A percentile compares a stretch with the other conserved stretches of the same genome.
Conservation (phyloP, 2,797 vertebrate genomes). For the Hoplostethus atlanticus region DNA sequence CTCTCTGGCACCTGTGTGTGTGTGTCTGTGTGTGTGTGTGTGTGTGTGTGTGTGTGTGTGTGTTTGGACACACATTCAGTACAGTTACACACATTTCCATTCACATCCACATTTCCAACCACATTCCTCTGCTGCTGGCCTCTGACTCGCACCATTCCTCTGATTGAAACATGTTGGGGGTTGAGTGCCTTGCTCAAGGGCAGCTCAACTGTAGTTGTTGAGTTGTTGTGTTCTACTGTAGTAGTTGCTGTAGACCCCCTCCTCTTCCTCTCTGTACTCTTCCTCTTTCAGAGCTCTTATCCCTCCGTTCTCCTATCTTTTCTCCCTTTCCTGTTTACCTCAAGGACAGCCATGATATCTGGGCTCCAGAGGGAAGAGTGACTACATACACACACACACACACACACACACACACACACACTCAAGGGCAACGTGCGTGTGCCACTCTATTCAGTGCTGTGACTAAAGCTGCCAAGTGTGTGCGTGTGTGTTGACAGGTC, state of each 20-base stretch:
- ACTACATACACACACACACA: conserved; percentile 14
- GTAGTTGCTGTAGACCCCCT: background rate
- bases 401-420: conserved; percentile 3
- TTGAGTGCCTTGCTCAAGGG: conserved; percentile 12
- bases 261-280: background rate
- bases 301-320: conserved; percentile 7
- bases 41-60: background rate
- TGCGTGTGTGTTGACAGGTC: conserved; percentile 4
- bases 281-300: conserved; percentile 3
- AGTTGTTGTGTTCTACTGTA: background rate
- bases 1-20: conserved; percentile 19
- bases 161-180: background rate
- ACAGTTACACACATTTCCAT: background rate
- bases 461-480: conserved; percentile 16
- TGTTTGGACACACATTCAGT: background rate
- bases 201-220: background rate
- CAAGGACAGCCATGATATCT: conserved; percentile 25
- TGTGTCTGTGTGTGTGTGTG: background rate
- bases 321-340: conserved; percentile 54
- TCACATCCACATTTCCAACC: too few relatives aligned
- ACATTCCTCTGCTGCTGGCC: too few relatives aligned
- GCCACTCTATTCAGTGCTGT: conserved; percentile 30
- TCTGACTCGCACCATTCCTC: too few relatives aligned
- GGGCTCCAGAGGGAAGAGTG: conserved; percentile 18
- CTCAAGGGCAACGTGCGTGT: conserved; percentile 20